Evolutionary conservation across 2,888 invertebrate species (phyloP), one percentile per base, ranked within the genome.

Genomic region (Drosophila merina): DNA sequence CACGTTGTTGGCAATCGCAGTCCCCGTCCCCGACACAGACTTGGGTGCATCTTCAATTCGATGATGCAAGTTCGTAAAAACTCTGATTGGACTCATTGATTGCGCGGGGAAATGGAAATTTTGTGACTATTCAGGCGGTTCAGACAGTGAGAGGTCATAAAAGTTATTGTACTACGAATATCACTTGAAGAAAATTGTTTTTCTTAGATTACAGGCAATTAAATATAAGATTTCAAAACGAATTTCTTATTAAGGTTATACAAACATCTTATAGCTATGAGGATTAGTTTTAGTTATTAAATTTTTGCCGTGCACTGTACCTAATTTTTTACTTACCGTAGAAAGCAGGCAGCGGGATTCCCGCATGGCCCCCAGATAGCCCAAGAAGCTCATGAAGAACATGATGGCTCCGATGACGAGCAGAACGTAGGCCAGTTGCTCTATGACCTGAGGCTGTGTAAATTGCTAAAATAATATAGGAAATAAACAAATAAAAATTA

Each of bases 381-480:
- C 95, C 78, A 95, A 92, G 91, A 95, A 95, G 86, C 95, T 95
- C 84, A 95, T 93, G 67, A 95, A 89, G 91, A 95, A 95, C 92
- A 95, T 94, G 76, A 95, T 93, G 30, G 94, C 94, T 72, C 95
- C 95, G 64, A 94, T 93, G 50, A 93, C 93, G 80, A 95, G 94
- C 76, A 95, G 91, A 75, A 95, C 93, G 89, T 95, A 95, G 26
- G 95, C 94, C 63, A 94, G 93, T 89, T 95, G 94, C 86, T 94
- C 94, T 76, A 95, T 93, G 67, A 95, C 94, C 67, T 93, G 93
- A 6, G 94, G 93, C 87, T 93, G 93, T 72, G 93, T 93, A 87
- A 94, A 94, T 89, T 93, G 92, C 92, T 94, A 88, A 28, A 60
- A 59, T 63, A 40, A 33, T 10, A 10, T 6, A 48, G 48, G 47